Conservation (phyloP, 2,797 vertebrate genomes). For the Centropyge bicolor region DNA sequence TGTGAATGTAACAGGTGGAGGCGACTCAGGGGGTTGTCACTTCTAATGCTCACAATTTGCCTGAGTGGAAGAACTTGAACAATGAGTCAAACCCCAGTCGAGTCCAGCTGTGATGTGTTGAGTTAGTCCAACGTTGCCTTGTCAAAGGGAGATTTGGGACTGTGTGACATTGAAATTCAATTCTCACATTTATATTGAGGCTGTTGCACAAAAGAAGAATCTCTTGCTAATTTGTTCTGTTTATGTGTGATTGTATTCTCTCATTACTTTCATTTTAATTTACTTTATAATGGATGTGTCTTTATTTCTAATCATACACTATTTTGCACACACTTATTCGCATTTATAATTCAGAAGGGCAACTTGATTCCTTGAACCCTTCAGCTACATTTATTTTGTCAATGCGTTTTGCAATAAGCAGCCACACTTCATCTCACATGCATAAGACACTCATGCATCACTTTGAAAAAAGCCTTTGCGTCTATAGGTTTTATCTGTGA, state of each 20-base stretch:
- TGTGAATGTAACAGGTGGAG: slow-evolving; percentile 9
- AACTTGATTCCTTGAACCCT: no score
- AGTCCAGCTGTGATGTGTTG: slow-evolving; percentile 3
- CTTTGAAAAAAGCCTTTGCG: not conserved
- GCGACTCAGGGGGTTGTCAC: slow-evolving; percentile 16
- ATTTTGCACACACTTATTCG: no score
- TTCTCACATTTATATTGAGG: not conserved
- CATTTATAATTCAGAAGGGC: no score
- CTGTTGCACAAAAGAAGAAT: not conserved
- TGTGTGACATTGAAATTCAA: not conserved
- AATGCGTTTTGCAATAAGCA: no score
- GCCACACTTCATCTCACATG: no score
- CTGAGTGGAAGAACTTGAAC: not conserved
- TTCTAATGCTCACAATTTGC: slow-evolving; percentile 1
- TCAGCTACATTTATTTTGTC: no score
- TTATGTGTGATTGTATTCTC: not conserved
- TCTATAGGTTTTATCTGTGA: not conserved
- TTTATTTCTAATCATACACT: no score
- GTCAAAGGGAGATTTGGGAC: not conserved
- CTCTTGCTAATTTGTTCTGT: not conserved
- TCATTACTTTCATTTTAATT: not conserved
- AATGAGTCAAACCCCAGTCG: not conserved
- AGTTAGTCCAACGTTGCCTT: not conserved
- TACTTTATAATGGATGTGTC: no score
- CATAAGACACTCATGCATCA: not conserved